phyloP scores from a whole-genome alignment of 2,888 invertebrate species.

The Agrochola litura region DNA sequence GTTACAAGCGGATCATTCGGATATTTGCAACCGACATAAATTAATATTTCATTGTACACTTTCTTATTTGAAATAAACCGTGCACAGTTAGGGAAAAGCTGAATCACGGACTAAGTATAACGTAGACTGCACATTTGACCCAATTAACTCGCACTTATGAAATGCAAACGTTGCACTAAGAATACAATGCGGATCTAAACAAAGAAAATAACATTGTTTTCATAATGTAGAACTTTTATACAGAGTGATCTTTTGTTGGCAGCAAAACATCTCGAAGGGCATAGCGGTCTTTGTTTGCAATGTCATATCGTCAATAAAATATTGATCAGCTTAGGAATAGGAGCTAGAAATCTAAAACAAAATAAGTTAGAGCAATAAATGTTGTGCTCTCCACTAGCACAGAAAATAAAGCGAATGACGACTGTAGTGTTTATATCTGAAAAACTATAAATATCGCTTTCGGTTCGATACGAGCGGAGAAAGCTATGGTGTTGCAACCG shows the following conservation, averaged over 20 bases:
- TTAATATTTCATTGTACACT: slow-evolving; percentile 41
- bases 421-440: slow-evolving; percentile 46
- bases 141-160: slow-evolving; percentile 38
- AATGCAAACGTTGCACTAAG: slow-evolving; percentile 37
- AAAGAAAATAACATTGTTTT: slow-evolving; percentile 5
- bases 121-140: slow-evolving; percentile 38
- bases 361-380: slow-evolving; percentile 13
- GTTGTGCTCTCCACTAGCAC: slow-evolving; percentile 9
- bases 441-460: slow-evolving; percentile 73
- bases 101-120: slow-evolving; percentile 13
- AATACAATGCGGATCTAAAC: slow-evolving; percentile 20
- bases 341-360: slow-evolving; percentile 8
- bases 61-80: slow-evolving; percentile 10
- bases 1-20: slow-evolving; percentile 52
- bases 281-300: no score
- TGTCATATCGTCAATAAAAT: neutral
- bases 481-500: slow-evolving; percentile 85
- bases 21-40: slow-evolving; percentile 43
- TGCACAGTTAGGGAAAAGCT: neutral
- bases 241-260: neutral
- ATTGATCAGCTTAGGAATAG: neutral
- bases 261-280: neutral
- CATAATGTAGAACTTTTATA: slow-evolving; percentile 1
- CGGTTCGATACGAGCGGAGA: slow-evolving; percentile 77
- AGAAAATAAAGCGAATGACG: slow-evolving; percentile 35